phyloP scores from a whole-genome alignment of 2,888 invertebrate species.

The Conus canariensis region DNA sequence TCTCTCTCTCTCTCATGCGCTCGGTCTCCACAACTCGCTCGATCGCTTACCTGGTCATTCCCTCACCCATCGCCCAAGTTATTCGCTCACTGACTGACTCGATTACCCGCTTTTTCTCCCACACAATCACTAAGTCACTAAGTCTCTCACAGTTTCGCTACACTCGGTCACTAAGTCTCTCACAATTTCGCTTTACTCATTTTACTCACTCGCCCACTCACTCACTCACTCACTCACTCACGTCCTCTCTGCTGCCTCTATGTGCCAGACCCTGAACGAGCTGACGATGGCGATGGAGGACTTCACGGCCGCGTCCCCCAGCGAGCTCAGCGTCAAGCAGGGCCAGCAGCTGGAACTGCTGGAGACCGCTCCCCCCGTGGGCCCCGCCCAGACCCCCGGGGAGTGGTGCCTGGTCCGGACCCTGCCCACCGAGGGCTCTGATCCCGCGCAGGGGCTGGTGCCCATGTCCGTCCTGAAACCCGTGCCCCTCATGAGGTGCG shows the following conservation, averaged over 20 bases:
- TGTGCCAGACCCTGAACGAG: constrained; percentile 61
- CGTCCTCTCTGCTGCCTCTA: background rate
- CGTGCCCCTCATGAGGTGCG: constrained; percentile 66
- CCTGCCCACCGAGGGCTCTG: constrained; percentile 64
- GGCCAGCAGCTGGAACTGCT: constrained; percentile 97
- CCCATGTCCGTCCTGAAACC: constrained; percentile 77
- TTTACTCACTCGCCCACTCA: no score
- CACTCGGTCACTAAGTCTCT: no score
- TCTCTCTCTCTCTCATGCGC: background rate
- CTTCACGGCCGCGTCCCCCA: constrained; percentile 86
- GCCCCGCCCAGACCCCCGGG: constrained; percentile 64
- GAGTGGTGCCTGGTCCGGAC: constrained; percentile 79
- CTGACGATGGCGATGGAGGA: constrained; percentile 82
- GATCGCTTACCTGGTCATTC: background rate
- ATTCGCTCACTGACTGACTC: no score
- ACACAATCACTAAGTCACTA: no score
- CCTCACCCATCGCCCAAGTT: no score
- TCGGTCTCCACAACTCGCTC: background rate
- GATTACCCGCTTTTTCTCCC: no score
- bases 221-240: no score
- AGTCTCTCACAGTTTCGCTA: no score
- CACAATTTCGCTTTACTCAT: no score
- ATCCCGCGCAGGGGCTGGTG: constrained; percentile 77
- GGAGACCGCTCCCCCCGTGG: constrained; percentile 81
- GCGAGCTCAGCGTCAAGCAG: constrained; percentile 90